phyloP scores from a whole-genome alignment of 2,113 vertebrate species.

The Cyanoramphus novaezelandiae region DNA sequence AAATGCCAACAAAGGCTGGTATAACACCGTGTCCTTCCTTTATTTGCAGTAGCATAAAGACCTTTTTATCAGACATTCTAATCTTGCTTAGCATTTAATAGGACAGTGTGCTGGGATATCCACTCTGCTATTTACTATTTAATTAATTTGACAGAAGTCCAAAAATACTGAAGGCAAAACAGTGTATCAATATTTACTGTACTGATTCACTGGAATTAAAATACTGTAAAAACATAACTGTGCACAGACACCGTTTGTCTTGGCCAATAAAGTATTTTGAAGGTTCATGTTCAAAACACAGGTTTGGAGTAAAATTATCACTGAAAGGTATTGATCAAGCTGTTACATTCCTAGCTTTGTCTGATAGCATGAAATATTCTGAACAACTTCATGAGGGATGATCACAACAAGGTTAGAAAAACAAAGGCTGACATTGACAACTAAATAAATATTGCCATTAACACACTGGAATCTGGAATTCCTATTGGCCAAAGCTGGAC shows the following conservation, averaged over 20 bases:
- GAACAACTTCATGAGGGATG: neutral
- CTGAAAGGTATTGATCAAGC: slow-evolving; percentile 33
- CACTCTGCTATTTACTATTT: slow-evolving; percentile 66
- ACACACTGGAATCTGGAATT: neutral
- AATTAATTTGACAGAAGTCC: slow-evolving; percentile 65
- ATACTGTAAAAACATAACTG: slow-evolving; percentile 68
- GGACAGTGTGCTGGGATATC: slow-evolving; percentile 55
- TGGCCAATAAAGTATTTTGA: slow-evolving; percentile 42
- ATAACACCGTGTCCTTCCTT: slow-evolving; percentile 9
- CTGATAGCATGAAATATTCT: neutral
- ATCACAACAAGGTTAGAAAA: slow-evolving; percentile 17
- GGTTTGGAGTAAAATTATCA: slow-evolving; percentile 24
- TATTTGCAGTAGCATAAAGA: slow-evolving; percentile 33
- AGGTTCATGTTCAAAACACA: slow-evolving; percentile 39
- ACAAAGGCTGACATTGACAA: neutral
- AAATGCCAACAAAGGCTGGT: slow-evolving; percentile 49
- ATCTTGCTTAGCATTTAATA: slow-evolving; percentile 53
- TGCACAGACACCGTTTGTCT: slow-evolving; percentile 61
- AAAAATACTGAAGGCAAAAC: slow-evolving; percentile 68
- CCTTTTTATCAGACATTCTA: slow-evolving; percentile 42
- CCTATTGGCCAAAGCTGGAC: neutral
- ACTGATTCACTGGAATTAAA: slow-evolving; percentile 69
- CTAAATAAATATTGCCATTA: slow-evolving; percentile 44
- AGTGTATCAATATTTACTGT: slow-evolving; percentile 73
- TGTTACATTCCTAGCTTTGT: neutral